Base-by-base conservation (phyloP, 2,113 vertebrate species). In the Spheniscus mendiculus region DNA sequence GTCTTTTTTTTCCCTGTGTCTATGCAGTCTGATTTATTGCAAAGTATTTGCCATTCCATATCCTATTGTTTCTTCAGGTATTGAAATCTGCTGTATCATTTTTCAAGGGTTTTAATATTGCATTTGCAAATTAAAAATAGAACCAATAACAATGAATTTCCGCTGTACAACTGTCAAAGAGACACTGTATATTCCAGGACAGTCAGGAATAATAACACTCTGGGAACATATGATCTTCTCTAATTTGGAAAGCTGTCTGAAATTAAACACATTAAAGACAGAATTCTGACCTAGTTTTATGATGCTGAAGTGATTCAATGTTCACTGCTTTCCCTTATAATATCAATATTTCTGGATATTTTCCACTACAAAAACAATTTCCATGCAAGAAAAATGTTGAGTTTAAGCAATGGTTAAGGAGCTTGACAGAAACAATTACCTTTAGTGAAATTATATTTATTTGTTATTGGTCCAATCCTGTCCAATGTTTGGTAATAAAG, bases 21-120 rank as follows among this genome's bases (percentile, higher is more conserved):
- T 97, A 93, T 94, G 83, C 77, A 97, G 91, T 59, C 83, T 97
- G 97, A 98, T 97, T 97, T 88, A 97, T 97, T 94, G 96, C 89
- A 94, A 98, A 98, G 85, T 85, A 90, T 94, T 96, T 88, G 73
- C 74, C 83, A 78, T 96, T 96, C 87, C 63, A 82, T 92, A 96
- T 91, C 38, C 50, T 95, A 95, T 96, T 97, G 93, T 97, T 87
- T 86, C 96, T 97, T 97, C 96, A 96, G 93, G 92, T 97, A 97
- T 95, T 97, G 82, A 97, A 97, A 94, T 97, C 91, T 79, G 30
- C 84, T 94, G 47, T 90, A 94, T 95, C 87, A 81, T 94, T 96
- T 97, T 91, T 91, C 93, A 96, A 89, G 65, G n/a, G 58, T 79
- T 97, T 97, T 91, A 62, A 95, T 89, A 95, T 76, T 96, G 63